Conservation (phyloP, 2,888 invertebrate species). For the Listrodromus nycthemerus region DNA sequence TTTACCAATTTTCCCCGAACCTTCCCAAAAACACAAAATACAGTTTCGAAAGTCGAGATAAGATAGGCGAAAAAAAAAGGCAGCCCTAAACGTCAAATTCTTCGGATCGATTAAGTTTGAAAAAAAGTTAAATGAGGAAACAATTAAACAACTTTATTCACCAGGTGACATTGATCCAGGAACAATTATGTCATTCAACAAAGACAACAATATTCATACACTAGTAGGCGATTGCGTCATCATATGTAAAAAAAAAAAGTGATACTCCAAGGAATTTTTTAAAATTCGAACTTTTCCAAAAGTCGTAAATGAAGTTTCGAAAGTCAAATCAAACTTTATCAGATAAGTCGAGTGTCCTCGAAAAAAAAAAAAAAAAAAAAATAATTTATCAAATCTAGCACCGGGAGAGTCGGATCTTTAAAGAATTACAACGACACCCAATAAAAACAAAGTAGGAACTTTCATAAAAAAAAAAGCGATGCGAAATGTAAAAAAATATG, state of each 20-base stretch:
- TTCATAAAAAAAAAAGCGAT: neutral
- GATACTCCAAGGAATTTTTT: too few species aligned
- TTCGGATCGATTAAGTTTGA: neutral
- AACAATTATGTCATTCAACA: too few species aligned
- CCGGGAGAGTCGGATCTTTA: too few species aligned
- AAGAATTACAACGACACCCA: too few species aligned
- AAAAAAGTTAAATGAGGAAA: too few species aligned
- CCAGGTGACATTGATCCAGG: too few species aligned
- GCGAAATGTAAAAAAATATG: neutral
- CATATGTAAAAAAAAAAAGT: too few species aligned
- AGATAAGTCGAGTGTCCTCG: neutral
- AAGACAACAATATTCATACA: too few species aligned
- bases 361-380: too few species aligned
- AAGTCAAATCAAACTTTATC: neutral
- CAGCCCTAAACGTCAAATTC: neutral
- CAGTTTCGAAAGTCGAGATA: neutral
- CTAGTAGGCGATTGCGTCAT: too few species aligned
- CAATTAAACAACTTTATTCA: too few species aligned
- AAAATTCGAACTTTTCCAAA: neutral
- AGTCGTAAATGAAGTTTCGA: neutral
- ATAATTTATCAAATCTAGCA: too few species aligned
- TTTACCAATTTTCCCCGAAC: neutral
- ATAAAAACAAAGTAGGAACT: neutral
- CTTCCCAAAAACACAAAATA: neutral
- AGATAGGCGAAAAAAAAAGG: neutral